Percentiles rank a stretch among this genome's conserved stretches.
These are phyloP conservation scores for Gephyroberyx darwinii DNA, from an alignment of 2,797 vertebrate species.

Conservation along the genomic window DNA sequence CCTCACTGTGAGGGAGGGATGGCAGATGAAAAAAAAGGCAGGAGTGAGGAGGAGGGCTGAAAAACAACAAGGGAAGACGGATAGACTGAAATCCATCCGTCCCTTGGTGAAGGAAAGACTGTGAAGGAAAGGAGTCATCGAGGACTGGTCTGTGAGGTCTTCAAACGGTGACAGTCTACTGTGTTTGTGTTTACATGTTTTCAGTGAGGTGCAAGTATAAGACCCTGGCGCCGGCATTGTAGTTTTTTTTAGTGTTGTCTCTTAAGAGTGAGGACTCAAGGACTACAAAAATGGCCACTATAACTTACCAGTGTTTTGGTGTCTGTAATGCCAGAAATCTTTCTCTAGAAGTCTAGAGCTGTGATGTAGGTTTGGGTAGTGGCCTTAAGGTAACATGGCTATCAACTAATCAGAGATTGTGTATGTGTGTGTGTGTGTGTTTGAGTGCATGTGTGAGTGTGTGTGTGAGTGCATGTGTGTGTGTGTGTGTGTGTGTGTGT, in stretches of 20 bases:
- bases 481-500: conserved; percentile 19
- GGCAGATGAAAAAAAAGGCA: neutral
- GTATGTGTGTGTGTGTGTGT: conserved; percentile 38
- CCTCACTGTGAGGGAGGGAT: conserved; percentile 88
- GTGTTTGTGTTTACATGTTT: conserved; percentile 83
- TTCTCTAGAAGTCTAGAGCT: conserved; percentile 47
- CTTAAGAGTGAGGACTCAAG: conserved; percentile 30
- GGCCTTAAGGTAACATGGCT: conserved; percentile 95
- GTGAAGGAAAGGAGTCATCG: conserved; percentile 33
- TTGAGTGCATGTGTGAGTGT: conserved; percentile 15
- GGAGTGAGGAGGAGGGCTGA: conserved; percentile 25
- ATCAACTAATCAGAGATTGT: conserved; percentile 85
- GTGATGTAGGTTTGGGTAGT: conserved; percentile 79
- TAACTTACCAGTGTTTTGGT: conserved; percentile 39
- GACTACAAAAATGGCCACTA: conserved; percentile 43
- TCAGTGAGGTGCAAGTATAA: conserved; percentile 62
- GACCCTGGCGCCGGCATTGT: conserved; percentile 48
- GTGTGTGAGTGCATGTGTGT: conserved; percentile 49
- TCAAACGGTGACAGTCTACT: conserved; percentile 44
- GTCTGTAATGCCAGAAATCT: conserved; percentile 45
- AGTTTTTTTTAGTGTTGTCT: conserved; percentile 58
- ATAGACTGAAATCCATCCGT: conserved; percentile 43
- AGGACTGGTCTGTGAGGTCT: conserved; percentile 52
- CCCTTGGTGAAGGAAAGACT: conserved; percentile 23
- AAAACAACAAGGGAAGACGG: conserved; percentile 35